Evolutionary conservation across 35 echinoderm and acorn worm genomes (phyloP), one percentile per base, ranked within the genome.

Genomic region (Heliocidaris erythrogramma): DNA sequence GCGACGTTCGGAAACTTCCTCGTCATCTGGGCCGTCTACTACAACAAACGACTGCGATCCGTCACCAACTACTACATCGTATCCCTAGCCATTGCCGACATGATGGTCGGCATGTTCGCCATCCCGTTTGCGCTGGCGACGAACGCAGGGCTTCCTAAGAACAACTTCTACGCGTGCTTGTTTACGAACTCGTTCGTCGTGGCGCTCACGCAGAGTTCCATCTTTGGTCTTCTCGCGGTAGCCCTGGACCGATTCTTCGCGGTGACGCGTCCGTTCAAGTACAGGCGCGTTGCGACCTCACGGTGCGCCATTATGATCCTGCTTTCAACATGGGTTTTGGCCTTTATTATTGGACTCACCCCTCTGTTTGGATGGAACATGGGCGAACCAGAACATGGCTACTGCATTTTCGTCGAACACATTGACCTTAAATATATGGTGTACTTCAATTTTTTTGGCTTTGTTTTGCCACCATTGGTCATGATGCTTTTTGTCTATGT

Each of bases 391-490:
- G 32, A 86, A 17, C 60, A 93, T n/a, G 50, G 94, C 47, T 65
- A 92, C n/a, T 97, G 96, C 32, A 88, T 95, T 53, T 99, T 99
- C 88, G 96, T 96, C n/a, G 95, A 96, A 60, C 94, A 97, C 8
- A 99, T 99, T 11, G 98, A 99, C 60, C 96, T 99, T 95, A 94
- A 93, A 61, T 99, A 99, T 31, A 99, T 99, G 98, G 98, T 99
- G 27, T 99, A 97, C 87, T 99, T 99, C 30, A 99, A 99, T 49
- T 99, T 99, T 71, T 97, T 99, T 35, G 97, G 97, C 31, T 96
- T 90, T 65, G 98, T 99, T 27, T 85, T 99, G 56, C 97, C 98
- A 30, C 98, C 98, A 9, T 94, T 99, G 48, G 29, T 99, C 30
- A 93, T 99, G 31, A 99, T 99, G 95, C 49, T 96, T 6, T 97